phyloP scores from a whole-genome alignment of 1,140 invertebrate species.

The Diorhabda elongata region DNA sequence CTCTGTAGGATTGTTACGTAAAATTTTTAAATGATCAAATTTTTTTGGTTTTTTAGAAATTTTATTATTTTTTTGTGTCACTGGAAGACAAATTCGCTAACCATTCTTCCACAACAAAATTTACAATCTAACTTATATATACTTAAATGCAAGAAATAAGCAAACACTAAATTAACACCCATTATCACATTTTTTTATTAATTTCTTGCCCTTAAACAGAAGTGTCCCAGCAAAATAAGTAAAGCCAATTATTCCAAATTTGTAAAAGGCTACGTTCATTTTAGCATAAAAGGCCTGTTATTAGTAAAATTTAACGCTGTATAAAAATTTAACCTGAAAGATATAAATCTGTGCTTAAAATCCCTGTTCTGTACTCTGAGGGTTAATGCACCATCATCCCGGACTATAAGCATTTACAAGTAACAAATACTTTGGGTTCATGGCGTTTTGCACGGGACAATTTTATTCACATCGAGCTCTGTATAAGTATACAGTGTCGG shows the following conservation, averaged over 20 bases:
- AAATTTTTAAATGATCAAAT: neutral
- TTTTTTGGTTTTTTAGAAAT: conserved; percentile 13
- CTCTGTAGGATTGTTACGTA: neutral
- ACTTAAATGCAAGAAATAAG: conserved; percentile 39
- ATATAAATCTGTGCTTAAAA: too few relatives aligned
- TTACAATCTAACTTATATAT: conserved; percentile 39
- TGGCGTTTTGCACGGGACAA: too few relatives aligned
- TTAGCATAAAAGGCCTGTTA: too few relatives aligned
- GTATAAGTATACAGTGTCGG: too few relatives aligned
- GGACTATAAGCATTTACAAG: too few relatives aligned
- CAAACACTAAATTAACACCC: conserved; percentile 34
- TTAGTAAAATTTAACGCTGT: too few relatives aligned
- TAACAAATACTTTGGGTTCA: too few relatives aligned
- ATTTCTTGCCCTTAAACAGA: conserved; percentile 25
- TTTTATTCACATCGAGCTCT: too few relatives aligned
- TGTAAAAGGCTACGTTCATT: neutral
- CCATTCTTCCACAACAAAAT: conserved; percentile 42
- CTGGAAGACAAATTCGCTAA: conserved; percentile 40
- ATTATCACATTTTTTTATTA: conserved; percentile 36
- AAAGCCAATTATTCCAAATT: conserved; percentile 15
- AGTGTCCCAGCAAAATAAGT: conserved; percentile 11
- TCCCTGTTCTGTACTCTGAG: too few relatives aligned
- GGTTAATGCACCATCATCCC: too few relatives aligned
- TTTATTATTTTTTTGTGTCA: conserved; percentile 41
- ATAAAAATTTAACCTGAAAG: too few relatives aligned